Evolutionary conservation across 2,113 vertebrate genomes (phyloP), one percentile per base, ranked within the genome.

Genomic region (Australoheros scitulus): DNA sequence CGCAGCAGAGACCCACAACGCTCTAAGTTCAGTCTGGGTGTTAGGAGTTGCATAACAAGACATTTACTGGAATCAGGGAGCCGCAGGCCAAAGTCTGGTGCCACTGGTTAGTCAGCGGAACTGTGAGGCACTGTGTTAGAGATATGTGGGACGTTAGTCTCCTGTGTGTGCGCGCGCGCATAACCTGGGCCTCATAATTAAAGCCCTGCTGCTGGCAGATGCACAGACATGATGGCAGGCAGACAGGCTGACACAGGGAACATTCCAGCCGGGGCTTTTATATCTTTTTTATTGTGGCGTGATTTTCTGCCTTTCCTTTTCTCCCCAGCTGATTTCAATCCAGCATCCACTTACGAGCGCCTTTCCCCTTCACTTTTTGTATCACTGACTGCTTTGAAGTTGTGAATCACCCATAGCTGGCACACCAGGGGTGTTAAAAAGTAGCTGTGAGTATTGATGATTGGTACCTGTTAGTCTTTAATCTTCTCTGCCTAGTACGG

Each of bases 31-130:
- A 94, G 82, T 92, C 93, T 92, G 93, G 92, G 91, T 93, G 91
- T 94, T 95, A 89, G 88, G 88, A 89, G 94, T 96, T 96, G 92
- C 94, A 94, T 95, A 95, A 96, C 89, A 82, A 93, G 92, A 93
- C 88, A 77, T 94, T 96, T 95, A 96, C 96, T 94, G 95, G 95
- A 96, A 96, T 94, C 93, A 84, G 86, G 91, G 91, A 87, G 95
- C 94, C 91, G 84, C 91, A 90, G 94, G 94, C 93, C 94, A 95
- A 94, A 94, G 95, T 94, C 92, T 94, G 94, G 91, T 95, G 95
- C 91, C 93, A 93, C 93, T 94, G 93, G 95, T 96, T 95, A 94
- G 92, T 93, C 89, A 95, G 95, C 90, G 90, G 92, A 94, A 94
- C 95, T 94, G 86, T 91, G 89, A 92, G 89, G 84, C 86, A 87